Evolutionary conservation across 2,797 vertebrate species (phyloP).

Genomic region (Triplophysa bombifrons): DNA sequence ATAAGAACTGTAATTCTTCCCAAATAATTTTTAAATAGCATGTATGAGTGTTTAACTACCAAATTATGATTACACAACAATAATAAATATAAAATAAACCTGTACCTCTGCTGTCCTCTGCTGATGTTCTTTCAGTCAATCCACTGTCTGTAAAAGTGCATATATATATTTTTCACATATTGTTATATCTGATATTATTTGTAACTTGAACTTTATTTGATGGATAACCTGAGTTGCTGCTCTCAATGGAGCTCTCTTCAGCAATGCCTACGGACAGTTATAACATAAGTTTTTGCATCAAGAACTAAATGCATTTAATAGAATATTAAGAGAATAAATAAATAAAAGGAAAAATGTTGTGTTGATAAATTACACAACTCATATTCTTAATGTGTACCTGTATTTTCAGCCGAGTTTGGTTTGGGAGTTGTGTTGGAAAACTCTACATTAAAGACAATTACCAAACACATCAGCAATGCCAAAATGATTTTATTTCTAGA

Average conservation of each 20-base stretch:
- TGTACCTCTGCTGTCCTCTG: constrained; percentile 53
- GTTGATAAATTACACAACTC: neutral
- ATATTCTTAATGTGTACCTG: constrained; percentile 34
- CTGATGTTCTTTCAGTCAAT: constrained; percentile 38
- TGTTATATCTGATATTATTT: neutral
- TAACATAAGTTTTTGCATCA: neutral
- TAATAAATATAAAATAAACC: neutral
- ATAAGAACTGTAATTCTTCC: too few relatives aligned
- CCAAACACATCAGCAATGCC: neutral
- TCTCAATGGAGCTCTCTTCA: constrained; percentile 49
- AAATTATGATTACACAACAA: neutral
- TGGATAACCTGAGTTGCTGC: constrained; percentile 35
- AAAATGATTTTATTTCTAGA: neutral
- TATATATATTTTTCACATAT: neutral
- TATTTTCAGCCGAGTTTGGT: constrained; percentile 3
- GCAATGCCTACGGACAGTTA: constrained; percentile 23
- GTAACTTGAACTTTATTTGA: neutral
- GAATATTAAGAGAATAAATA: too few relatives aligned
- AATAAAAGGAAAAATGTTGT: neutral
- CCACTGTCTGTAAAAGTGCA: constrained; percentile 42
- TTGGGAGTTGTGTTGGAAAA: constrained; percentile 23
- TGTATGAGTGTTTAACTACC: neutral
- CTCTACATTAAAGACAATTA: constrained; percentile 18
- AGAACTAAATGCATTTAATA: too few relatives aligned
- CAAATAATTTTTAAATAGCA: neutral